These are phyloP conservation scores for Acrocephalus arundinaceus DNA, from an alignment of 2,113 vertebrate genomes.

Conservation along the genomic window DNA sequence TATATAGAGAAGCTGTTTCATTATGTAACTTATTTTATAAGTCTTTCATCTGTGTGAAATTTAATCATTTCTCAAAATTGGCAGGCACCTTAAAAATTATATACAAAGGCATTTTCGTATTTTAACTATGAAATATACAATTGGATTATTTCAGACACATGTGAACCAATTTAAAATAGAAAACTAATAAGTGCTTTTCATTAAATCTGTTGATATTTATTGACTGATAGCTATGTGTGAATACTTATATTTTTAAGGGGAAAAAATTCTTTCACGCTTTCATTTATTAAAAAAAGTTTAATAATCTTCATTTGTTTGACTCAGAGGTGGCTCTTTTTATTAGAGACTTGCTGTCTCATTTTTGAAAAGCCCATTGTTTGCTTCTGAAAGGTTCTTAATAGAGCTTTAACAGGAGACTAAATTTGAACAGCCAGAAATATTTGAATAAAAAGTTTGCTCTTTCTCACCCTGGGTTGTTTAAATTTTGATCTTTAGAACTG, in stretches of 20 bases:
- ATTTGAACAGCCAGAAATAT: conserved; percentile 33
- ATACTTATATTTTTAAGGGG: neutral
- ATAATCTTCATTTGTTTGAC: conserved; percentile 19
- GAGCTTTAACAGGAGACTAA: conserved; percentile 4
- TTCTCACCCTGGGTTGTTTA: neutral
- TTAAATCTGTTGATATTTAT: conserved; percentile 14
- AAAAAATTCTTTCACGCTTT: neutral
- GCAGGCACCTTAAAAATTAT: neutral
- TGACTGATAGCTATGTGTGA: conserved; percentile 11
- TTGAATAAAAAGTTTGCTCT: neutral
- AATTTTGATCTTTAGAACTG: neutral
- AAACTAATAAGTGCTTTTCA: neutral
- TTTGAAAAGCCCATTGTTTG: conserved; percentile 58
- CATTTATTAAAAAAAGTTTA: conserved; percentile 20
- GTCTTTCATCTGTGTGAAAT: neutral
- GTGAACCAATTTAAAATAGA: conserved; percentile 10
- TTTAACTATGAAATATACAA: neutral
- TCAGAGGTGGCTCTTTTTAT: conserved; percentile 8
- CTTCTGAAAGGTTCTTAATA: conserved; percentile 14
- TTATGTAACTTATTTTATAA: neutral
- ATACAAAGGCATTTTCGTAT: neutral
- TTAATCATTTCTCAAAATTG: conserved; percentile 3
- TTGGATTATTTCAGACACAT: conserved; percentile 1
- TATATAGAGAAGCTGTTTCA: neutral
- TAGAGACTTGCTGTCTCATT: conserved; percentile 26